phyloP scores from a whole-genome alignment of 23 tunicate species.

The Oikopleura albicans region DNA sequence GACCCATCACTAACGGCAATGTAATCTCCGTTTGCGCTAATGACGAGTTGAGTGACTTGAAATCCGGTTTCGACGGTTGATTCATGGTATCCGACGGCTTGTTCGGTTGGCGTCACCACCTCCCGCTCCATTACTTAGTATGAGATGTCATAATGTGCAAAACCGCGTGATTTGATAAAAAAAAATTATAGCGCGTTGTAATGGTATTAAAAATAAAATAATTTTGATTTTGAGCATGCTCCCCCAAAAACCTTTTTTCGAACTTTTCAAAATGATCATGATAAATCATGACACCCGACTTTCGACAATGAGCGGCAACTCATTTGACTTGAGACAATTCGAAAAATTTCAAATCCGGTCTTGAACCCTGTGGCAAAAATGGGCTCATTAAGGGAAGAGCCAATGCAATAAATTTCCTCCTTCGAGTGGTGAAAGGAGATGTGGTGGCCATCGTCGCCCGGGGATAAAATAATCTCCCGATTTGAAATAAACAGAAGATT shows the following conservation, averaged over 20 bases:
- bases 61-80: not conserved
- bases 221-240: no score
- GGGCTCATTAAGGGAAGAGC: not conserved
- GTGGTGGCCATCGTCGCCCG: constrained; percentile 1
- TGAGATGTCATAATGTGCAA: no score
- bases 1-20: not conserved
- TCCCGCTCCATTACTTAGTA: not conserved
- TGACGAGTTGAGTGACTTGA: not conserved
- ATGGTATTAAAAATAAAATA: no score
- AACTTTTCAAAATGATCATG: no score
- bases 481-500: not conserved
- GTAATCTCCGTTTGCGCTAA: not conserved
- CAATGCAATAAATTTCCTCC: not conserved
- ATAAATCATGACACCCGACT: no score
- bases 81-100: not conserved
- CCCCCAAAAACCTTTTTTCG: no score
- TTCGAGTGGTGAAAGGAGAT: not conserved
- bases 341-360: not conserved
- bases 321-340: not conserved
- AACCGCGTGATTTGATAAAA: no score
- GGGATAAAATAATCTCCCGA: not conserved
- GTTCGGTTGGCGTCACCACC: not conserved
- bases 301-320: not conserved
- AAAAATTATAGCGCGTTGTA: no score
- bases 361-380: not conserved